These are phyloP conservation scores for Venusia cambrica DNA, from an alignment of 2,888 invertebrate genomes.

Conservation along the genomic window DNA sequence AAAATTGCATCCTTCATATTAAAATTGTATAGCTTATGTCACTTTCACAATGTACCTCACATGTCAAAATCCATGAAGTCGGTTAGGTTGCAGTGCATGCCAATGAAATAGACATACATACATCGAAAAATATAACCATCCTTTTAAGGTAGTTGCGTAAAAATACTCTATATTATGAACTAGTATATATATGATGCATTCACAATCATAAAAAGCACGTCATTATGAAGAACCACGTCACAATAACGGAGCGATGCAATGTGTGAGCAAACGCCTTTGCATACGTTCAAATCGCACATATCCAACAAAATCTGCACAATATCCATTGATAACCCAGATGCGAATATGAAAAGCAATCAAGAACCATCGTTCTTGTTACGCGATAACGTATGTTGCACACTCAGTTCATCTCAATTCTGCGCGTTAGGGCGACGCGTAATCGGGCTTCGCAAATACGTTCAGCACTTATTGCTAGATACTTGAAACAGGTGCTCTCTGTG, in stretches of 20 bases:
- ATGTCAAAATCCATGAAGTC: too few species aligned
- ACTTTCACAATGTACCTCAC: too few species aligned
- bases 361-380: too few species aligned
- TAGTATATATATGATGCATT: too few species aligned
- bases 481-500: constrained; percentile 64
- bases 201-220: background rate
- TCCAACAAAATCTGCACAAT: constrained; percentile 16
- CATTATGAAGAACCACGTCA: constrained; percentile 1
- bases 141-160: too few species aligned
- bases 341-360: constrained; percentile 21
- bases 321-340: constrained; percentile 16
- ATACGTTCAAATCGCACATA: constrained; percentile 4
- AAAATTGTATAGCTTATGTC: too few species aligned
- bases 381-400: constrained; percentile 25
- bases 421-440: constrained; percentile 58
- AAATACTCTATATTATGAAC: too few species aligned
- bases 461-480: constrained; percentile 70
- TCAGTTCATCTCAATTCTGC: constrained; percentile 40
- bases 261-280: constrained; percentile 1
- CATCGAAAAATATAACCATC: too few species aligned
- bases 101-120: too few species aligned
- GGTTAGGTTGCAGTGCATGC: too few species aligned
- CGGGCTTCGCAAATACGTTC: constrained; percentile 72
- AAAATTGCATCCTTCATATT: too few species aligned
- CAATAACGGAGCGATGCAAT: background rate